Percentiles rank a stretch among this genome's conserved stretches.
These are phyloP conservation scores for Charina bottae DNA, from an alignment of 2,113 vertebrate species.

Conservation along the genomic window DNA sequence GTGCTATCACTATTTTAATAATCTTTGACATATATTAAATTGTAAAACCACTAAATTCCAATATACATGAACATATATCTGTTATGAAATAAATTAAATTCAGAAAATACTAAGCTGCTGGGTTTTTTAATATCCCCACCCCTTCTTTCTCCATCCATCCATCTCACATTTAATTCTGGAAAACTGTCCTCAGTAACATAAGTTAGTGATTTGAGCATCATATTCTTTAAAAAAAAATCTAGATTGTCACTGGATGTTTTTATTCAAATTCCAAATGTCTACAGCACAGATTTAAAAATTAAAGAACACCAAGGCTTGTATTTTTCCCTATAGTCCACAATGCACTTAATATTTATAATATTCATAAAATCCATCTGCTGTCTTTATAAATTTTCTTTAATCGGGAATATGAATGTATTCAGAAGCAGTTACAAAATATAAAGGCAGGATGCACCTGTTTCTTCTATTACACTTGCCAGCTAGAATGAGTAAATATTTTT, in stretches of 20 bases:
- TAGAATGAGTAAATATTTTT: neutral
- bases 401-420: slow-evolving; percentile 15
- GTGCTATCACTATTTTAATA: neutral
- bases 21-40: neutral
- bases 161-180: neutral
- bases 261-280: neutral
- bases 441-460: neutral
- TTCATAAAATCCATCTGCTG: slow-evolving; percentile 15
- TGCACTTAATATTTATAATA: slow-evolving; percentile 5
- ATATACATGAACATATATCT: neutral
- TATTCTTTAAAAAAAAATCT: neutral
- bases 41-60: neutral
- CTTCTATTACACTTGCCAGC: slow-evolving; percentile 17
- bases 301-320: slow-evolving; percentile 33
- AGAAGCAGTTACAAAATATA: slow-evolving; percentile 10
- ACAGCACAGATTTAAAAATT: neutral
- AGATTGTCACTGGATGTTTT: neutral
- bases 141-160: neutral
- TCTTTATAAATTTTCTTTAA: slow-evolving; percentile 27
- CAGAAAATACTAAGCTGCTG: neutral
- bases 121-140: neutral
- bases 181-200: neutral
- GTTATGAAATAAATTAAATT: neutral
- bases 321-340: slow-evolving; percentile 8
- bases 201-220: neutral